A percentile compares a stretch with the other conserved stretches of the same genome.
Evolutionary conservation across 2,888 invertebrate genomes (phyloP).

Genomic region (Phragmatobia fuliginosa): DNA sequence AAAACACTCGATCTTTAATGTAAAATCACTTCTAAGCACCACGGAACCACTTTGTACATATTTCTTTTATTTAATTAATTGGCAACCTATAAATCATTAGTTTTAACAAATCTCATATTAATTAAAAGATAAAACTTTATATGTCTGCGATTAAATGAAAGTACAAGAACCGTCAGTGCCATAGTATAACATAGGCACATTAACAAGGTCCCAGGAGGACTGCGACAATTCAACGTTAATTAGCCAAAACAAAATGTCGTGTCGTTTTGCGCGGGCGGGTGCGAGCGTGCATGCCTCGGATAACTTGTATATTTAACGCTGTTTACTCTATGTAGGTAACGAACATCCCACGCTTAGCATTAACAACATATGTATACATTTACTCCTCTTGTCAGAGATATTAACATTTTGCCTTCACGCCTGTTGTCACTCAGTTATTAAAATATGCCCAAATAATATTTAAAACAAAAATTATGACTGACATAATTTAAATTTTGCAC

Average conservation of each 20-base stretch:
- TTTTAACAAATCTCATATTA: neutral
- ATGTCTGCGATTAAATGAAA: neutral
- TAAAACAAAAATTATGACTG: conserved; percentile 26
- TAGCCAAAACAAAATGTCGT: conserved; percentile 62
- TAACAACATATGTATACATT: conserved; percentile 31
- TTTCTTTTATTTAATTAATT: neutral
- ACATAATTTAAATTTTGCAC: conserved; percentile 25
- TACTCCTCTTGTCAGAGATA: conserved; percentile 39
- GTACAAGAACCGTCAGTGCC: conserved; percentile 8
- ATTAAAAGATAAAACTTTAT: conserved; percentile 13
- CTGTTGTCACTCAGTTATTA: conserved; percentile 36
- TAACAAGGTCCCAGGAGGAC: conserved; percentile 51
- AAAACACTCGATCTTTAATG: too few relatives aligned
- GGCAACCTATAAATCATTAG: neutral
- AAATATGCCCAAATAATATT: conserved; percentile 35
- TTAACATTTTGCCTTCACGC: conserved; percentile 55
- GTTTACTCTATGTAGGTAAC: conserved; percentile 47
- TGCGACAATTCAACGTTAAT: conserved; percentile 61
- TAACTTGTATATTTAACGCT: conserved; percentile 52
- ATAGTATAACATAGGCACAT: conserved; percentile 41
- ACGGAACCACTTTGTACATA: too few relatives aligned
- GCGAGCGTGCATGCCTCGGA: conserved; percentile 45
- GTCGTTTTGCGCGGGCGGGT: conserved; percentile 43
- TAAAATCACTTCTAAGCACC: too few relatives aligned
- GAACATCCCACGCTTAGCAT: conserved; percentile 35